phyloP scores from a whole-genome alignment of 2,113 vertebrate genomes.

The Eulemur rufifrons region DNA sequence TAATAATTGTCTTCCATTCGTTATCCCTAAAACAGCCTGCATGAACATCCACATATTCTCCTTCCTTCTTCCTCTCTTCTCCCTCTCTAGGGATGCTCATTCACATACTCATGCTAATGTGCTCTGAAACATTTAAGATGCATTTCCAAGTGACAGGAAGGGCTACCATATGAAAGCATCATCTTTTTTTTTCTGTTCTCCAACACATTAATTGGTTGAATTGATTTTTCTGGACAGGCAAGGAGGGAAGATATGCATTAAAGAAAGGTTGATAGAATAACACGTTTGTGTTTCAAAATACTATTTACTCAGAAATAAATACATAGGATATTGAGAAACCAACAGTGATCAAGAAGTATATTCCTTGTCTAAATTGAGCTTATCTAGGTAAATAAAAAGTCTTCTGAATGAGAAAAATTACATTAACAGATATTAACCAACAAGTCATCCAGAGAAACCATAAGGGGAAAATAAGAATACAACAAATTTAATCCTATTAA shows the following conservation, averaged over 20 bases:
- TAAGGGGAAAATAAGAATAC: not conserved
- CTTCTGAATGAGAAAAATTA: not conserved
- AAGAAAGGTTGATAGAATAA: not conserved
- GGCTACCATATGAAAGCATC: not conserved
- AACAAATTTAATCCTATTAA: not conserved
- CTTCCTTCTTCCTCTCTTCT: not conserved
- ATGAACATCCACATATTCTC: not conserved
- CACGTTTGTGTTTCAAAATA: conserved; percentile 27
- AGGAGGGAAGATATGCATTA: not conserved
- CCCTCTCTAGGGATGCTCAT: not conserved
- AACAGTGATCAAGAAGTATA: not conserved
- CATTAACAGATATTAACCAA: not conserved
- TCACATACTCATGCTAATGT: not conserved
- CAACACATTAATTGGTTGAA: not conserved
- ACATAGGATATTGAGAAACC: not conserved
- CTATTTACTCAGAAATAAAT: conserved; percentile 45
- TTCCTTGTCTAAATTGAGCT: not conserved
- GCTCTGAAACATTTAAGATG: conserved; percentile 37
- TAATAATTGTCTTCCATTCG: not conserved
- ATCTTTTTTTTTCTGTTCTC: not conserved
- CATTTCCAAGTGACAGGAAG: conserved; percentile 44
- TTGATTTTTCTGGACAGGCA: conserved; percentile 55
- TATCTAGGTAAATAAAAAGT: not conserved
- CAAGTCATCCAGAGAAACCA: not conserved
- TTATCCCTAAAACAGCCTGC: not conserved